Conservation (phyloP, 2,113 vertebrate genomes). For the Rhea americana region DNA sequence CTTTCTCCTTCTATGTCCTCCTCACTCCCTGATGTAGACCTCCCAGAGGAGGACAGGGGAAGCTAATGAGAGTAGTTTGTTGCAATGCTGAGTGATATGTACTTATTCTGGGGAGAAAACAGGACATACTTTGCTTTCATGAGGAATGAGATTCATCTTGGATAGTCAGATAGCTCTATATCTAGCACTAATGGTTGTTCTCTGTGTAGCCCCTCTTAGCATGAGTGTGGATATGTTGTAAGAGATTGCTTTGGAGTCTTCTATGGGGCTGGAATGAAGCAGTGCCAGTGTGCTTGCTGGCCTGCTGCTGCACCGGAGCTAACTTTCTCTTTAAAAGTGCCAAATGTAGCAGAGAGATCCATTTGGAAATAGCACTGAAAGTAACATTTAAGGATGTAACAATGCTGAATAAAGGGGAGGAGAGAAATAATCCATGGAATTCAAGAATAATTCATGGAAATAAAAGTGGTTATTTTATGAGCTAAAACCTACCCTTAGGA, state of each 20-base stretch:
- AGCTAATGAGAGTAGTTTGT: background rate
- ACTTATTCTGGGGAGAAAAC: background rate
- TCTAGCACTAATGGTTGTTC: background rate
- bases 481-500: background rate
- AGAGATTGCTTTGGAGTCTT: fast-evolving
- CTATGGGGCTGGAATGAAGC: background rate
- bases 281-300: background rate
- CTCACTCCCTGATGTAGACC: background rate
- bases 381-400: background rate
- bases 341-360: background rate
- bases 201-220: background rate
- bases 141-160: background rate
- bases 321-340: background rate
- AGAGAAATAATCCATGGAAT: background rate
- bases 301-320: background rate
- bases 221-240: fast-evolving
- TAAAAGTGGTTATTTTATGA: background rate
- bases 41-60: background rate
- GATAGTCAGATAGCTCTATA: background rate
- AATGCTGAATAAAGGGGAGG: background rate
- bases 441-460: background rate
- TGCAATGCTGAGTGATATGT: fast-evolving
- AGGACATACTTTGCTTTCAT: background rate
- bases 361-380: background rate
- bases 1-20: background rate